Conservation (phyloP, 2,888 invertebrate genomes). For the Himalopsyche kuldschensis region DNA sequence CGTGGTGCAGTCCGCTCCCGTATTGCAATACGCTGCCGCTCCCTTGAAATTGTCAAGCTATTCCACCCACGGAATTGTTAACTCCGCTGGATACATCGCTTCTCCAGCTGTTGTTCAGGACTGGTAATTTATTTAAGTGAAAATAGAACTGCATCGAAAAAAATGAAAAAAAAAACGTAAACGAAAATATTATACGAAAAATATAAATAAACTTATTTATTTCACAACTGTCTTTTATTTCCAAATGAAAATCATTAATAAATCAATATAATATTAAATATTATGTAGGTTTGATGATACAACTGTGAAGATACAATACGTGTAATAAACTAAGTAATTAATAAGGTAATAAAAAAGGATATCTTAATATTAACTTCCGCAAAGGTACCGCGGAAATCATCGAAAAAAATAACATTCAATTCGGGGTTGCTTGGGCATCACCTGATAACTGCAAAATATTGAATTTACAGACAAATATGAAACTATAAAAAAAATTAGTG, state of each 20-base stretch:
- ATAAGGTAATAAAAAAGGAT: too few species aligned
- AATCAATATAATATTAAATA: too few species aligned
- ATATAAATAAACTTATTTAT: neutral
- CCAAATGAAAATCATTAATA: neutral
- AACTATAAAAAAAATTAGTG: too few species aligned
- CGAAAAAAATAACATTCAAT: too few species aligned
- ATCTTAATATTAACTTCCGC: too few species aligned
- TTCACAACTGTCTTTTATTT: neutral
- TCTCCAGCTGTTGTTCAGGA: constrained; percentile 31
- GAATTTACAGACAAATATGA: too few species aligned
- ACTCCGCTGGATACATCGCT: constrained; percentile 27
- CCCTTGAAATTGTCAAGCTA: neutral
- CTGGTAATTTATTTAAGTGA: constrained; percentile 17
- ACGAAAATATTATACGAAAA: neutral
- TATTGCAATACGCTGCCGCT: constrained; percentile 22
- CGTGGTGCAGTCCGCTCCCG: constrained; percentile 7
- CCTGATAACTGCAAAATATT: too few species aligned
- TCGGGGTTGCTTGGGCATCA: too few species aligned
- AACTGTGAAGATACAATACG: too few species aligned
- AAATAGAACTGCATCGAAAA: neutral
- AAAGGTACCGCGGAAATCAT: too few species aligned
- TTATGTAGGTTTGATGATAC: too few species aligned
- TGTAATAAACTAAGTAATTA: too few species aligned
- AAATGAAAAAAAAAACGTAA: constrained; percentile 1
- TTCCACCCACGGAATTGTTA: constrained; percentile 32